phyloP scores from a whole-genome alignment of 2,888 invertebrate species.

The Dolichopus griseipennis region DNA sequence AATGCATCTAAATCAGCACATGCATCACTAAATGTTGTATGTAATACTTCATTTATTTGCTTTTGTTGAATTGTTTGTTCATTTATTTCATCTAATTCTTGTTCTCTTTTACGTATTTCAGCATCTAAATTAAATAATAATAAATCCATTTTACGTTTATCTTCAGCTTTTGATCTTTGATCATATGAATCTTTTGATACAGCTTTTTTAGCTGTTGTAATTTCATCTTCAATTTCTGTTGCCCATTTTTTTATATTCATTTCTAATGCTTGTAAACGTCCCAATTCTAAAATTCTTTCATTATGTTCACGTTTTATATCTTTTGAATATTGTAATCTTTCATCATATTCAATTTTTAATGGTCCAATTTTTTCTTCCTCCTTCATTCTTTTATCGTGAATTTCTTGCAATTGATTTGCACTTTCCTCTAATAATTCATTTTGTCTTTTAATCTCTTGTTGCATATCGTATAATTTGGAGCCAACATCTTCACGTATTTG shows the following conservation, averaged over 20 bases:
- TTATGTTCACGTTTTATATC: constrained; percentile 32
- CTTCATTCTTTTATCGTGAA: constrained; percentile 35
- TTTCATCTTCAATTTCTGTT: constrained; percentile 36
- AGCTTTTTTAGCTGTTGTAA: constrained; percentile 38
- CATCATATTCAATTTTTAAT: constrained; percentile 38
- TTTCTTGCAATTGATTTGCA: constrained; percentile 39
- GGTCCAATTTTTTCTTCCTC: constrained; percentile 36
- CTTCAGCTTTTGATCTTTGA: constrained; percentile 39
- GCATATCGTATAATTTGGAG: constrained; percentile 44
- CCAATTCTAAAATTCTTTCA: constrained; percentile 33
- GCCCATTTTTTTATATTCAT: constrained; percentile 39
- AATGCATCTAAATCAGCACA: constrained; percentile 64
- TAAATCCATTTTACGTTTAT: constrained; percentile 49
- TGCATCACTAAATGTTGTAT: constrained; percentile 56
- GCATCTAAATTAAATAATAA: constrained; percentile 58
- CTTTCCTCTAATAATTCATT: constrained; percentile 44
- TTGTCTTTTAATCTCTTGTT: constrained; percentile 46
- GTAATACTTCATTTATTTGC: constrained; percentile 51
- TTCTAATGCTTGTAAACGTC: constrained; percentile 34
- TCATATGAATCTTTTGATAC: constrained; percentile 37
- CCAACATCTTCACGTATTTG: constrained; percentile 41
- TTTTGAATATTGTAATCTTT: constrained; percentile 29
- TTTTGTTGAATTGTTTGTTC: constrained; percentile 59
- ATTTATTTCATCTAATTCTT: constrained; percentile 53
- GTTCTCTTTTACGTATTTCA: constrained; percentile 62